phyloP scores from a whole-genome alignment of 37 sponge, comb jelly and placozoan genomes.

The Spongilla lacustris region DNA sequence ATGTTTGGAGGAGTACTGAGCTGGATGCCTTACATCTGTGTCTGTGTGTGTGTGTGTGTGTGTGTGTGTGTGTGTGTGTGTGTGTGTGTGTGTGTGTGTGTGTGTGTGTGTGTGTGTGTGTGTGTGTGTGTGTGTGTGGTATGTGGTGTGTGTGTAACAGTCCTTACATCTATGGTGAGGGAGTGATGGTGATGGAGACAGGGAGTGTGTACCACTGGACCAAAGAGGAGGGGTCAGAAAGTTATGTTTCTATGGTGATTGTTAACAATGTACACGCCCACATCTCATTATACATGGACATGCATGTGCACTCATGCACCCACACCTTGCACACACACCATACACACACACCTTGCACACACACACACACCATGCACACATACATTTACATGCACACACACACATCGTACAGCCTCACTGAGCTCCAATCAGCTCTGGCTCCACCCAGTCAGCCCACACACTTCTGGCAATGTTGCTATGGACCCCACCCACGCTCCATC shows the following conservation, averaged over 20 bases:
- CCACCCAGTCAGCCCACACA: slow-evolving; percentile 19
- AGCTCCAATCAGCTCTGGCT: slow-evolving; percentile 8
- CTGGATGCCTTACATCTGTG: too few species aligned
- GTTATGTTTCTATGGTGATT: not conserved
- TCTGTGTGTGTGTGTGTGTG: too few species aligned
- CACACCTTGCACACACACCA: too few species aligned
- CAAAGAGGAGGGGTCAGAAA: not conserved
- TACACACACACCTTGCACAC: too few species aligned
- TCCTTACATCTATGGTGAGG: slow-evolving; percentile 56
- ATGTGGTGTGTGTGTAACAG: slow-evolving; percentile 1
- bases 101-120: too few species aligned
- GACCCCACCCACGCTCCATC: slow-evolving; percentile 45
- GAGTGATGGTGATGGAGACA: slow-evolving; percentile 25
- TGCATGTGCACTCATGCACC: too few species aligned
- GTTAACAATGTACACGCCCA: not conserved
- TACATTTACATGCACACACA: too few species aligned
- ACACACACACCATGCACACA: too few species aligned
- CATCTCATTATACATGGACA: too few species aligned
- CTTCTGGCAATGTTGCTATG: slow-evolving; percentile 44
- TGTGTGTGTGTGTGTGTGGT: not conserved
- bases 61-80: too few species aligned
- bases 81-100: too few species aligned
- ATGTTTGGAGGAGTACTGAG: too few species aligned
- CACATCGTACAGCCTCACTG: not conserved
- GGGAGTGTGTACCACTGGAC: slow-evolving; percentile 39